Conservation (phyloP, 2,797 vertebrate species). For the Danio choprae region DNA sequence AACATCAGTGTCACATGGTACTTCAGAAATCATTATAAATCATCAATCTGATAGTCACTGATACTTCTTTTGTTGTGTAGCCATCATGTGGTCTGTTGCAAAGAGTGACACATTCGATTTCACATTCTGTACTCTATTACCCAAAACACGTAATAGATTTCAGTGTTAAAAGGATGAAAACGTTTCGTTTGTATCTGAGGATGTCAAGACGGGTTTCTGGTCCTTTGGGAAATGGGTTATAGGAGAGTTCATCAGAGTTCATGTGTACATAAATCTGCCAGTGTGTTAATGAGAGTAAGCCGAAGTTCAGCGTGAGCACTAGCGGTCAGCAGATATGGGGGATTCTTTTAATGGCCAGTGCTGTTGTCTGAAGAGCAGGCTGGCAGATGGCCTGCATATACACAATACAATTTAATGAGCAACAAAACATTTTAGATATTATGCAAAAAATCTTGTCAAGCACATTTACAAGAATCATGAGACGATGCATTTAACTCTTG, state of each 20-base stretch:
- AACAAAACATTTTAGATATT: not conserved
- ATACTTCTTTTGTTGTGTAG: not conserved
- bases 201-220: not conserved
- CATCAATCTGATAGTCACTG: no score
- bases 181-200: not conserved
- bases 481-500: no score
- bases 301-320: not conserved
- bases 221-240: conserved; percentile 1
- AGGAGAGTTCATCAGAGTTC: not conserved
- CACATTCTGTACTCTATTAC: not conserved
- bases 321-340: not conserved
- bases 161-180: not conserved
- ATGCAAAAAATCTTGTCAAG: no score
- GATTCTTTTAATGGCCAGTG: not conserved
- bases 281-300: conserved; percentile 10
- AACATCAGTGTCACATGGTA: no score
- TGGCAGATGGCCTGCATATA: conserved; percentile 3
- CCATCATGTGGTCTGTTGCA: not conserved
- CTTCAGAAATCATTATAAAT: no score
- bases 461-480: no score
- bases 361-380: not conserved
- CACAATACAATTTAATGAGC: not conserved
- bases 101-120: conserved; percentile 2
- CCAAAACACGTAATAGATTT: not conserved
- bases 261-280: conserved; percentile 17